These are phyloP conservation scores for Brachionus angularis DNA, from an alignment of 1,140 invertebrate genomes.

Conservation along the genomic window DNA sequence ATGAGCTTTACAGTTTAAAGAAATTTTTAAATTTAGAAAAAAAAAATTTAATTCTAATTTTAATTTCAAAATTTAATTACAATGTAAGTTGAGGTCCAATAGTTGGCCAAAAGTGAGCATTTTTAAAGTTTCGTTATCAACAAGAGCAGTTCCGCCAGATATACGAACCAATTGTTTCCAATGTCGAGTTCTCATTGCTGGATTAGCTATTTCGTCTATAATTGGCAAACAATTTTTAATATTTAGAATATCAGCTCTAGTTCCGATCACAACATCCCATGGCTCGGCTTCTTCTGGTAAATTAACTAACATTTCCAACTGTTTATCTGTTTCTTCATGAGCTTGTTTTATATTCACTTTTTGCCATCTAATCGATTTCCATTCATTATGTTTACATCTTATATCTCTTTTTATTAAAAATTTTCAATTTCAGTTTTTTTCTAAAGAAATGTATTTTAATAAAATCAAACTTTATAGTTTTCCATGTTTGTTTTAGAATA, in stretches of 20 bases:
- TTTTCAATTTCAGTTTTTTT: background rate
- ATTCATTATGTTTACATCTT: constrained; percentile 54
- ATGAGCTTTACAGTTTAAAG: constrained; percentile 50
- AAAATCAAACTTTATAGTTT: constrained; percentile 53
- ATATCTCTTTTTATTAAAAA: constrained; percentile 48
- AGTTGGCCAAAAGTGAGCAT: constrained; percentile 56
- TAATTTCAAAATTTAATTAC: constrained; percentile 47
- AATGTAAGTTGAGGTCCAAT: constrained; percentile 55
- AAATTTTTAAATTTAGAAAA: too few species aligned
- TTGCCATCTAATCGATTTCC: constrained; percentile 57
- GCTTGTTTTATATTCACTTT: constrained; percentile 55
- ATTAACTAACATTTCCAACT: constrained; percentile 52
- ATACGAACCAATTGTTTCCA: constrained; percentile 57
- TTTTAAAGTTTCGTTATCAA: constrained; percentile 57
- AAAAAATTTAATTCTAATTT: too few species aligned
- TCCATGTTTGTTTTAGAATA: constrained; percentile 56
- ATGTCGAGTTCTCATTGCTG: constrained; percentile 57
- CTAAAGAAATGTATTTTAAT: too few species aligned
- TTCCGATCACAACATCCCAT: constrained; percentile 56
- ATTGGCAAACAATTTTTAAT: constrained; percentile 55
- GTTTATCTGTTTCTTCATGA: constrained; percentile 54
- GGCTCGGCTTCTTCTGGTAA: constrained; percentile 52
- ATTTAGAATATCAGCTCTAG: constrained; percentile 54
- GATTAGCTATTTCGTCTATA: constrained; percentile 57
- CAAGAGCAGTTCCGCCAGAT: constrained; percentile 53